Percentiles rank a stretch among this genome's conserved stretches.
Conservation (phyloP, 2,888 invertebrate genomes). For the Megaustenia siamemsis region DNA sequence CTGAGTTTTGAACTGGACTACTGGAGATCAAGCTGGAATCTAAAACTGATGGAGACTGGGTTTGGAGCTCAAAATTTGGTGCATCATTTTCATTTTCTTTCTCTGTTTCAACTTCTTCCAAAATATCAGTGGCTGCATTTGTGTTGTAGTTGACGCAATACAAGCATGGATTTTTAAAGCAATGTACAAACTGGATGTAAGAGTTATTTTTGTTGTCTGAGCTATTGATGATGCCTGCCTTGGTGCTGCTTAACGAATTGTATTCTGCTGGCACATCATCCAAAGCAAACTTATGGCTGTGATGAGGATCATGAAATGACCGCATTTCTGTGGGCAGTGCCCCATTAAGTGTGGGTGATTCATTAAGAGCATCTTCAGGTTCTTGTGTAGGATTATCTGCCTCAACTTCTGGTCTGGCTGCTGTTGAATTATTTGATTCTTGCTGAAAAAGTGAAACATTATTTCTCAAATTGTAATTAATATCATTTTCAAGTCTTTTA, state of each 20-base stretch:
- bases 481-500: not conserved
- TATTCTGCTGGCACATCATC: constrained; percentile 41
- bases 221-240: not conserved
- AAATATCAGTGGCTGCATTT: not conserved
- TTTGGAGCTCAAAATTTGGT: not conserved
- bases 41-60: not conserved
- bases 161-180: not conserved
- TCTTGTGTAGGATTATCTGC: not conserved
- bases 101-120: not conserved
- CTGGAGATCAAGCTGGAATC: not conserved
- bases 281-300: constrained; percentile 47
- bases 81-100: not conserved
- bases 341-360: not conserved
- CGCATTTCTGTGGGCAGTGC: constrained; percentile 5
- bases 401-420: not conserved
- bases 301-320: constrained; percentile 49
- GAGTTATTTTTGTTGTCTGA: constrained; percentile 25
- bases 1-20: not conserved
- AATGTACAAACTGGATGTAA: not conserved
- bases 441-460: not conserved
- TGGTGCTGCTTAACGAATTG: constrained; percentile 17
- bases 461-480: not conserved
- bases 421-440: not conserved
- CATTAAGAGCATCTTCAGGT: not conserved
- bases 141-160: constrained; percentile 7